Percentiles rank a stretch among this genome's conserved stretches.
phyloP scores from a whole-genome alignment of 2,797 vertebrate genomes.

The Myotis findleyi region DNA sequence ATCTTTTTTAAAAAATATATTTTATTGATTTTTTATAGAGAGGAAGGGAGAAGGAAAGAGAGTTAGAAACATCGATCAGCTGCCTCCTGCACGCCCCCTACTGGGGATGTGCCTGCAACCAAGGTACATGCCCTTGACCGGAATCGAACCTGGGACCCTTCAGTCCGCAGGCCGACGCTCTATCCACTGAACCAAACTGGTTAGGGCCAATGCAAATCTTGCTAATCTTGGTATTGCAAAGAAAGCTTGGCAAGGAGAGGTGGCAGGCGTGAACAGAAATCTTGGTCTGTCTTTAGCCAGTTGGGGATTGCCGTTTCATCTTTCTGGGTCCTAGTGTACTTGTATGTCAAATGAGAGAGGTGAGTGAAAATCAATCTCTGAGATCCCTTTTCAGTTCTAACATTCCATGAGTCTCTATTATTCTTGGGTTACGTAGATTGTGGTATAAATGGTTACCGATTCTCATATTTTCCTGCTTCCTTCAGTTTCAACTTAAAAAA shows the following conservation, averaged over 20 bases:
- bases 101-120: too few relatives aligned
- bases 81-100: too few relatives aligned
- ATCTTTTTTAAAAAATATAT: too few relatives aligned
- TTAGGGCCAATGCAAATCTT: background rate
- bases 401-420: constrained; percentile 26
- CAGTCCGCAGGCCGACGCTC: too few relatives aligned
- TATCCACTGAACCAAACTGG: too few relatives aligned
- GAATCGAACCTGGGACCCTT: too few relatives aligned
- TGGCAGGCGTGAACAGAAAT: background rate
- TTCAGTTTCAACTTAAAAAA: constrained; percentile 54
- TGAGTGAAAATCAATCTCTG: constrained; percentile 70
- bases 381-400: constrained; percentile 73
- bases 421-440: background rate
- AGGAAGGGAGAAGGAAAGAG: too few relatives aligned
- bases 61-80: too few relatives aligned
- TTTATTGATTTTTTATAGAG: too few relatives aligned
- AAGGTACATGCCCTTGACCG: too few relatives aligned
- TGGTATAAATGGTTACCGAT: constrained; percentile 52
- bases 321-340: constrained; percentile 43
- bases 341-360: constrained; percentile 63
- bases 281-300: background rate
- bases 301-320: background rate
- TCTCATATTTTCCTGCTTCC: constrained; percentile 60
- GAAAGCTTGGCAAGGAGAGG: background rate
- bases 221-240: background rate